Percentiles rank a stretch among this genome's conserved stretches.
These are phyloP conservation scores for Crax fasciolata DNA, from an alignment of 2,797 vertebrate genomes.

Conservation along the genomic window DNA sequence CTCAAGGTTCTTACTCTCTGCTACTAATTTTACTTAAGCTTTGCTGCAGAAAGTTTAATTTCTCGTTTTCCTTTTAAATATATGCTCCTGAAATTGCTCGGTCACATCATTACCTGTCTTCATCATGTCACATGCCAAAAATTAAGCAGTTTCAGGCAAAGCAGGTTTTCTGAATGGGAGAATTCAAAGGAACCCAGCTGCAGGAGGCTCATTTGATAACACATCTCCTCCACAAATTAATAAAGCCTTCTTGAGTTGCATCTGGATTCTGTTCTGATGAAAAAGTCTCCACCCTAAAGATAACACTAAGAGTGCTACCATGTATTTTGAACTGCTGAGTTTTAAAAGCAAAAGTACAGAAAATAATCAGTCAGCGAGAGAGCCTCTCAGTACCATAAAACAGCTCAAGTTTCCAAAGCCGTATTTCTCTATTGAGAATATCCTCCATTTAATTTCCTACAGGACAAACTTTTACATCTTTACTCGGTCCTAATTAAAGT, in stretches of 20 bases:
- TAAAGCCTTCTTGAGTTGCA: background rate
- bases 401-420: background rate
- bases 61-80: background rate
- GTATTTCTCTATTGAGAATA: background rate
- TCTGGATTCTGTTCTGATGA: background rate
- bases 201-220: background rate
- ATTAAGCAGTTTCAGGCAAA: background rate
- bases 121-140: background rate
- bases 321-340: background rate
- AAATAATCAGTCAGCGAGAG: background rate
- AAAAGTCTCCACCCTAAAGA: background rate
- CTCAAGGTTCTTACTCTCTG: background rate
- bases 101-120: background rate
- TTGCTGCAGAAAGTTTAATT: background rate
- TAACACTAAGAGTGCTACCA: background rate
- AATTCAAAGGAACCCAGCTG: background rate
- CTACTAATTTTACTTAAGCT: background rate
- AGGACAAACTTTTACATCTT: background rate
- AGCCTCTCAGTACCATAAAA: background rate
- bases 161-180: background rate
- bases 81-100: background rate
- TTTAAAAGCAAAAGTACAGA: constrained; percentile 29
- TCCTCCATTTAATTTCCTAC: background rate
- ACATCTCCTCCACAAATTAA: background rate
- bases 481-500: background rate